Percentiles rank a stretch among this genome's conserved stretches.
Evolutionary conservation across 2,888 invertebrate species (phyloP).

Genomic region (Caradrina kadenii): DNA sequence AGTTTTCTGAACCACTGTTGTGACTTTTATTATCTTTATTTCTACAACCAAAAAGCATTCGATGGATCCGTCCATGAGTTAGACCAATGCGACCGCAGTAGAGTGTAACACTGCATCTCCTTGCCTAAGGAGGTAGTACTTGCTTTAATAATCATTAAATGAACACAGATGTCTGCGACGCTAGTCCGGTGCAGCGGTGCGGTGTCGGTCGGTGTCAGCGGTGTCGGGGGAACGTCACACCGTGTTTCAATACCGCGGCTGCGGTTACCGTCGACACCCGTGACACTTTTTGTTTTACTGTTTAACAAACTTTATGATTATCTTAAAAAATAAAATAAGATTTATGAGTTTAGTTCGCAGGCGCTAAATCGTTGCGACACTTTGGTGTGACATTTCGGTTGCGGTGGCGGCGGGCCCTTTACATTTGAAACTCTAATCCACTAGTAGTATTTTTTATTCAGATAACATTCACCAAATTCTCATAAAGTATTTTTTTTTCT

Average conservation of each 20-base stretch:
- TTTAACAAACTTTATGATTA: slow-evolving; percentile 1
- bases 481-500: neutral
- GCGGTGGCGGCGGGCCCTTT: slow-evolving; percentile 17
- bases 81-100: neutral
- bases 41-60: neutral
- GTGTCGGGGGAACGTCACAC: slow-evolving; percentile 24
- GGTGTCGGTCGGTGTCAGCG: slow-evolving; percentile 5
- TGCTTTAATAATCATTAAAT: neutral
- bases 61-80: neutral
- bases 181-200: neutral
- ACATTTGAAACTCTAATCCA: slow-evolving; percentile 27
- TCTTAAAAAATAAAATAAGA: slow-evolving; percentile 9
- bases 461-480: slow-evolving; percentile 29
- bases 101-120: neutral
- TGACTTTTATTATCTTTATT: no score
- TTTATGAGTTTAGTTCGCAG: slow-evolving; percentile 19
- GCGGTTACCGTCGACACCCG: slow-evolving; percentile 29
- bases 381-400: slow-evolving; percentile 24
- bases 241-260: slow-evolving; percentile 38
- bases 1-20: no score
- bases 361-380: neutral
- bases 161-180: neutral
- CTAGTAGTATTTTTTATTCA: slow-evolving; percentile 22
- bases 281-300: slow-evolving; percentile 13
- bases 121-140: neutral